Percentiles rank a stretch among this genome's conserved stretches.
Conservation (phyloP, 2,113 vertebrate genomes). For the Hippolais icterina region DNA sequence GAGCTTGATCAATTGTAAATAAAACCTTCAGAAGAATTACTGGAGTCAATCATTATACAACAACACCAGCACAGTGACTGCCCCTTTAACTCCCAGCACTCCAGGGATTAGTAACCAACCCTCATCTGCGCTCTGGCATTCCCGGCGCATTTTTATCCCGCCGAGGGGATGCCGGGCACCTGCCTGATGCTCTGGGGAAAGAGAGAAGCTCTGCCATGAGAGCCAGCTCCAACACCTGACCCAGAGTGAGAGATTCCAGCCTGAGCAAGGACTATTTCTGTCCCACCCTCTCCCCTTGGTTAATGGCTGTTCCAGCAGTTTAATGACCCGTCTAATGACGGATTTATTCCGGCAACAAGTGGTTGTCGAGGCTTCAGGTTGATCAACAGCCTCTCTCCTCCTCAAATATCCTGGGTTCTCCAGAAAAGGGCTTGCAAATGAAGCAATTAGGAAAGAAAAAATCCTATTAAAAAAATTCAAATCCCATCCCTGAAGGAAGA, state of each 20-base stretch:
- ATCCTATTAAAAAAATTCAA: background rate
- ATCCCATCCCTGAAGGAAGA: background rate
- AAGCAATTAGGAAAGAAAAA: background rate
- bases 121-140: constrained; percentile 2
- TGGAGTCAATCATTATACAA: too few species aligned
- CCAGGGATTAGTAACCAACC: background rate
- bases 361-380: background rate
- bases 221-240: constrained; percentile 1
- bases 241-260: constrained; percentile 5
- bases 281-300: background rate
- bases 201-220: background rate
- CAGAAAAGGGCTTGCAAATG: background rate
- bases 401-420: background rate
- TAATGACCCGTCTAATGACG: rapidly evolving
- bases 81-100: background rate
- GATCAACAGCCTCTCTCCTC: background rate
- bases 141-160: background rate
- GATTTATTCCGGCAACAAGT: background rate
- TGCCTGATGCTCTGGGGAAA: constrained; percentile 20
- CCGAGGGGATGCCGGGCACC: constrained; percentile 52
- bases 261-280: background rate
- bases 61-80: background rate
- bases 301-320: background rate
- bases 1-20: too few species aligned
- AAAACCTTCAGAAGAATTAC: too few species aligned